A percentile compares a stretch with the other conserved stretches of the same genome.
Evolutionary conservation across 2,797 vertebrate genomes (phyloP).

Genomic region (Emydoidea blandingii): DNA sequence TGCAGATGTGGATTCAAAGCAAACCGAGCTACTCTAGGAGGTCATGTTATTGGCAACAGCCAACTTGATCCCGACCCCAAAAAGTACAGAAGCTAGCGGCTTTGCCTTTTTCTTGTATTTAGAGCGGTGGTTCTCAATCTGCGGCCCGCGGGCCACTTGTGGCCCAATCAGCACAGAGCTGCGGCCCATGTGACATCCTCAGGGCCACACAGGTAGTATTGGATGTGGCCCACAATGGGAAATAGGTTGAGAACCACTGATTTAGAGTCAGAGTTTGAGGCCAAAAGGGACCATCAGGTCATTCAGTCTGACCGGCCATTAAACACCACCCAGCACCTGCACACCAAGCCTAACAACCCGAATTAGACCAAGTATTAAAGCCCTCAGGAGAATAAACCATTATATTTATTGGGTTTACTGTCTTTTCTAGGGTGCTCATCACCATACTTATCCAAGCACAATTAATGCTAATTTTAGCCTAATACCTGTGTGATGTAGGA

Average conservation of each 20-base stretch:
- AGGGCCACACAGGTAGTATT: no score
- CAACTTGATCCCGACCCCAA: slow-evolving; percentile 73
- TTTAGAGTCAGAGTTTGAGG: no score
- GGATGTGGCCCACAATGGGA: no score
- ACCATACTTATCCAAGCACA: slow-evolving; percentile 9
- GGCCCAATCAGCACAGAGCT: no score
- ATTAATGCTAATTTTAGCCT: slow-evolving; percentile 24
- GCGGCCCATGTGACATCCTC: no score
- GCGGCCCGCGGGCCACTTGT: no score
- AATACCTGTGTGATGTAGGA: neutral
- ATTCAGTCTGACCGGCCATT: neutral
- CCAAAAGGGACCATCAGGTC: neutral
- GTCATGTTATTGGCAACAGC: slow-evolving; percentile 72
- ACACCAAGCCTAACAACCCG: neutral
- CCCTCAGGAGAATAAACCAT: no score
- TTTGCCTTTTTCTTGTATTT: slow-evolving; percentile 36
- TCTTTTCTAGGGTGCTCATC: slow-evolving; percentile 53
- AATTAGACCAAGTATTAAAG: neutral
- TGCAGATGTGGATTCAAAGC: slow-evolving; percentile 74
- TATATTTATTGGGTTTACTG: neutral
- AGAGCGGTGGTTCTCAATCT: neutral
- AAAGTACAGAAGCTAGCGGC: slow-evolving; percentile 55
- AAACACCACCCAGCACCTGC: neutral
- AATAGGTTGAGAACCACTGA: no score
- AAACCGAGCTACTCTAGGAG: slow-evolving; percentile 65